Base-by-base conservation (phyloP, 2,888 invertebrate genomes). In the Lumbricus terrestris region DNA sequence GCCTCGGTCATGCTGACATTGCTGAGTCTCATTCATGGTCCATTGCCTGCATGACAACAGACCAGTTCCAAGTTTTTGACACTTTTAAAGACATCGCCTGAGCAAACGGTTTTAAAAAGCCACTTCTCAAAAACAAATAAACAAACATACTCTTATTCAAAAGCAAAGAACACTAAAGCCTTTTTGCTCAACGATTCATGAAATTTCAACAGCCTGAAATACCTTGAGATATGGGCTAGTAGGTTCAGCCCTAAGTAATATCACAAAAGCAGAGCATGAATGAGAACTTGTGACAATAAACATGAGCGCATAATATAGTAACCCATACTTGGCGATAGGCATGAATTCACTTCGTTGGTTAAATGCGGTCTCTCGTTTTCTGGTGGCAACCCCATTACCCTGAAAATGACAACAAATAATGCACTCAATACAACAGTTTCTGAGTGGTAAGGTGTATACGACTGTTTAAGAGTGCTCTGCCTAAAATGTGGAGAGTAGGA, bases 331-430 rank as follows among this genome's bases (percentile, higher is more conserved):
- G 29, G 98, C 98, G 94, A 97, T 97, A 95, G 97, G 96, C 98
- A 98, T 98, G 94, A 99, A 99, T 94, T 98, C 97, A 16, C 97
- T 97, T 95, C 98, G 97, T 93, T 97, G 97, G 93, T 97, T 97
- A 91, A 98, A 96, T 90, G 97, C 96, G 94, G 91, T 90, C 82
- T 90, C 89, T 82, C 34, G 88, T 97, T 97, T 95, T 96, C 37
- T 37, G 47, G 91, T 29, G 16, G 97, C 96, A n/a, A 97, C 97
- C 92, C 97, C 96, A 89, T 97, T 96, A 93, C 97, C 96, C 94
- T 97, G 90, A 83, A 34, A 88, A 35, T 90, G 20, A 85, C 20
- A 40, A 47, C 54, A n/a, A 69, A 29, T 20, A 69, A 69, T 69
- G 69, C 11, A n/a, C 69, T n/a, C n/a, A 69, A 29, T 29, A 42